Base-by-base conservation (phyloP, 2,888 invertebrate species). In the Himalopsyche tibetana region DNA sequence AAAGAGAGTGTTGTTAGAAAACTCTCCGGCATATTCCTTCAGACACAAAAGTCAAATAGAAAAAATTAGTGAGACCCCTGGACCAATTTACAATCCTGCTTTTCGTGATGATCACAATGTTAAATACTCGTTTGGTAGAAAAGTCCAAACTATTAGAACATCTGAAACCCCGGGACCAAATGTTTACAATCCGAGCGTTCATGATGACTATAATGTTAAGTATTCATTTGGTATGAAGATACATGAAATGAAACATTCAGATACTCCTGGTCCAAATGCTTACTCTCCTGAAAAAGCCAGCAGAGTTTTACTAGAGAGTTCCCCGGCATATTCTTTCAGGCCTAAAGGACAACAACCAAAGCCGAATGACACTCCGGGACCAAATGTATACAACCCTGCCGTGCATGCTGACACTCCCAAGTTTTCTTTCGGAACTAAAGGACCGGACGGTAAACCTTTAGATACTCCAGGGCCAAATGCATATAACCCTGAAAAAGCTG, bases 311-410 rank as follows among this genome's bases (percentile, higher is more conserved):
- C 92, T 94, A 80, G 95, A 95, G 90, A 93, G 93, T 90, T 94
- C 95, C 82, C 96, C 96, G 82, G 93, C 95, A 88, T 96, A 95
- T 91, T 94, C 95, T 82, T 96, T 97, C 90, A 96, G 96, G 89
- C 93, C 93, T 89, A 96, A 95, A 92, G 94, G 94, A 85, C 94
- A 94, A 88, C 91, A 92, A 82, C 92, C 94, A 86, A 92, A 94
- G 85, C 93, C 94, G 90, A 95, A 94, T 91, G 94, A 95, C 88
- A 95, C 95, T 84, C 96, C 96, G 90, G 96, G 95, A 81, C 95
- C 95, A 19, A 95, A 95, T 89, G 90, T 94, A 12, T 96, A 96
- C 90, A 91, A 92, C 82, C 94, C 95, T 36, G 95, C 95, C 90
- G 95, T 94, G 89, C 92, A 95, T 28, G 95, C 95, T 89, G 90